Base-by-base conservation (phyloP, 2,888 invertebrate genomes). In the Xestia rhomboidea region DNA sequence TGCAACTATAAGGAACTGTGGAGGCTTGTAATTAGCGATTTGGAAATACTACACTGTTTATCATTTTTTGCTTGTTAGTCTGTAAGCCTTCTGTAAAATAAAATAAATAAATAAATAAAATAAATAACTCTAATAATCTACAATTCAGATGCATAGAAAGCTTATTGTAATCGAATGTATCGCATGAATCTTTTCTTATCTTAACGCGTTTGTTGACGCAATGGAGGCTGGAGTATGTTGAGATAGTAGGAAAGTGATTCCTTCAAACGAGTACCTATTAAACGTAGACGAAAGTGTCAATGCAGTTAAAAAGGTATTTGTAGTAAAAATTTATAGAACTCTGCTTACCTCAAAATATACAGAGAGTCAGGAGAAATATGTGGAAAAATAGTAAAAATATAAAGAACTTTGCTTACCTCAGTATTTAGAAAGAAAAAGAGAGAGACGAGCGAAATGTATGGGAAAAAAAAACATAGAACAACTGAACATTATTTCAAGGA, bases 131-230 rank as follows among this genome's bases (percentile, higher is more conserved):
- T 68, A 71, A 75, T 80, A 84, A 84, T 84, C 68, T 86, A 84
- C 76, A 85, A 82, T 83, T 80, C 83, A 77, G 82, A 87, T 88
- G 73, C 76, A 81, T 81, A 80, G 77, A 81, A 86, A 89, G 83
- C 82, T 87, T 84, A 88, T 88, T 90, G 85, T 90, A 88, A 89
- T 88, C 69, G 51, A 83, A 90, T 88, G 87, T 90, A 90, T 90
- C 89, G 76, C 44, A 74, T 82, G 82, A 75, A 89, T 90, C 88
- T 87, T 70, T 77, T 70, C 71, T 84, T 87, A 88, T 88, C 88
- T 82, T 81, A 81, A 82, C 74, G 75, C 71, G 78, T 79, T 80
- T 80, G 82, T 81, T 86, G 85, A 79, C 64, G 85, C 77, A 84
- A 84, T 75, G 77, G 66, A 38, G 27, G 41, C 18, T 76, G 75